Evolutionary conservation across 2,113 vertebrate genomes (phyloP).

Genomic region (Geothlypis trichas): DNA sequence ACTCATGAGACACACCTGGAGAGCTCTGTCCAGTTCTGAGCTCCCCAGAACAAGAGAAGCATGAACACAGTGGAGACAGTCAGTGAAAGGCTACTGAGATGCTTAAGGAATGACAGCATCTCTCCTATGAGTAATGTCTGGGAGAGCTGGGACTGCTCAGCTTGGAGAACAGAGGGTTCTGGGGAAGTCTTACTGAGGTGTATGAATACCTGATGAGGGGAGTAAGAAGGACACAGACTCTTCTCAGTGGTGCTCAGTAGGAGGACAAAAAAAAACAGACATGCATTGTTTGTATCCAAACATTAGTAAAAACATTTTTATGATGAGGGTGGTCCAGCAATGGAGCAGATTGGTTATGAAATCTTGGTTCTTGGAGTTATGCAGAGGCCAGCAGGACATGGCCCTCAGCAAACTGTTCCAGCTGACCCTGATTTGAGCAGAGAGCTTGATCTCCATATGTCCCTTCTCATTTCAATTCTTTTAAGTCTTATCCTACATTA

Average conservation of each 20-base stretch:
- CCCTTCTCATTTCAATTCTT: not conserved
- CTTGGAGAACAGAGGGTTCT: not conserved
- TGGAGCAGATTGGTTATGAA: not conserved
- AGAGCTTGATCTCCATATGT: not conserved
- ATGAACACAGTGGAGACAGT: not conserved
- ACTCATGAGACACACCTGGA: not conserved
- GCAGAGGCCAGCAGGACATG: not conserved
- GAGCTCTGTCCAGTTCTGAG: not conserved
- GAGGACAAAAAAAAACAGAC: not conserved
- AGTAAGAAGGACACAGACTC: not conserved
- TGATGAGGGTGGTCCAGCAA: not conserved
- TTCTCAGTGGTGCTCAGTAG: not conserved
- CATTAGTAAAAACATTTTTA: not conserved
- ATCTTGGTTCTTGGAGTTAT: not conserved
- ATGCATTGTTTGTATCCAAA: not conserved
- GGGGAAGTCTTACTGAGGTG: not conserved
- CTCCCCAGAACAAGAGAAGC: not conserved
- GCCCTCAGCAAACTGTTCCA: not conserved
- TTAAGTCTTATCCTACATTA: not conserved
- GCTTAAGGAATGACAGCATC: not conserved
- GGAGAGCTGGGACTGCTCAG: not conserved
- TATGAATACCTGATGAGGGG: not conserved
- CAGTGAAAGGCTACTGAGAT: not conserved
- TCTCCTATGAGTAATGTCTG: not conserved
- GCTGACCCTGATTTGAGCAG: not conserved